phyloP scores from a whole-genome alignment of 2,888 invertebrate species.

The Calephelis perditalis region DNA sequence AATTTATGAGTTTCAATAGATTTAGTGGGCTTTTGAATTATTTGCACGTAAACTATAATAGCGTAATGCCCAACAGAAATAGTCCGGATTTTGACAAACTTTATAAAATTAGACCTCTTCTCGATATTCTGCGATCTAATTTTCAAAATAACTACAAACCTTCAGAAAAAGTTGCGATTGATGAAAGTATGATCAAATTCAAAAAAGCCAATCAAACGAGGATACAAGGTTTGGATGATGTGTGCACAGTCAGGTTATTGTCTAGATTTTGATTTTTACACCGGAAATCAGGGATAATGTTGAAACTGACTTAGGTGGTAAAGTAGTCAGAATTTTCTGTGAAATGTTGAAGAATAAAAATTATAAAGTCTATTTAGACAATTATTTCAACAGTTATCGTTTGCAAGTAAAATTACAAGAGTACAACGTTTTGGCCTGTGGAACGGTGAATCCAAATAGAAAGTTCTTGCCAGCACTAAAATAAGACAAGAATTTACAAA shows the following conservation, averaged over 20 bases:
- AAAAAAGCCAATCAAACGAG: neutral
- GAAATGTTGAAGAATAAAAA: neutral
- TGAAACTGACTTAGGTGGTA: neutral
- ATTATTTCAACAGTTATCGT: neutral
- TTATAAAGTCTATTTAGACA: neutral
- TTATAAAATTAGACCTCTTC: slow-evolving; percentile 17
- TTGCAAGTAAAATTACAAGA: neutral
- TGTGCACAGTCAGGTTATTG: neutral
- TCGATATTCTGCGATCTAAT: slow-evolving; percentile 20
- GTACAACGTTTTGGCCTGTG: neutral
- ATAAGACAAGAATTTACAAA: slow-evolving; percentile 16
- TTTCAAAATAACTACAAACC: slow-evolving; percentile 16
- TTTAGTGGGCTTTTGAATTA: neutral
- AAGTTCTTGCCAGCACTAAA: slow-evolving; percentile 12
- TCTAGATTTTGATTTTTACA: neutral
- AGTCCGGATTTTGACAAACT: slow-evolving; percentile 19
- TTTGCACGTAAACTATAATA: slow-evolving; percentile 12
- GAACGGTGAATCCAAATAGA: neutral
- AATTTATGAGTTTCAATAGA: neutral
- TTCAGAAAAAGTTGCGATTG: neutral
- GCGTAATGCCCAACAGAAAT: slow-evolving; percentile 17
- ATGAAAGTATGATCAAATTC: no score
- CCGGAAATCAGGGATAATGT: neutral
- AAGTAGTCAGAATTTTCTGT: neutral
- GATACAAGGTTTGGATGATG: neutral